Conservation (phyloP, 2,888 invertebrate genomes). For the Scaptomyza tumidula region DNA sequence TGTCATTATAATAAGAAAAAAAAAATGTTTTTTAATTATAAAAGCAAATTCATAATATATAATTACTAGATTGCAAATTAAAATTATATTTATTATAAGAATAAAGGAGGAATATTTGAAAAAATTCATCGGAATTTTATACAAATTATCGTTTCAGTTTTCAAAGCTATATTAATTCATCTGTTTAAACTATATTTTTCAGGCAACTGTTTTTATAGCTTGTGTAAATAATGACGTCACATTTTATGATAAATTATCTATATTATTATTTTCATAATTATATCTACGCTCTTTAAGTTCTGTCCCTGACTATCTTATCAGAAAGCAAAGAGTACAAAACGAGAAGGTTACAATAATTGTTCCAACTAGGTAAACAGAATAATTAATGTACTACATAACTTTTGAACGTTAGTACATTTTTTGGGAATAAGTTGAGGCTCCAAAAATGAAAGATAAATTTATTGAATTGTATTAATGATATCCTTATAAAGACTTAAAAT, state of each 20-base stretch:
- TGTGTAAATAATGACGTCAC: slow-evolving; percentile 20
- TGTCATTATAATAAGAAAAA: no score
- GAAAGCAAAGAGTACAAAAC: not conserved
- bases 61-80: no score
- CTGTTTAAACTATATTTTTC: no score
- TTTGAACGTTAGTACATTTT: slow-evolving; percentile 8
- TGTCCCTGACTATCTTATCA: slow-evolving; percentile 26
- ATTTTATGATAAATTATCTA: no score
- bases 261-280: no score
- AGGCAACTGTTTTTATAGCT: not conserved
- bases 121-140: no score
- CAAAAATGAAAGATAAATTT: not conserved
- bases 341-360: not conserved
- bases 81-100: no score
- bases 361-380: not conserved
- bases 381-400: slow-evolving; percentile 7
- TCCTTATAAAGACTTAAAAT: no score
- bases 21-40: no score
- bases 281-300: not conserved
- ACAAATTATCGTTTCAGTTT: not conserved
- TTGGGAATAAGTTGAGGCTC: not conserved
- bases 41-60: no score
- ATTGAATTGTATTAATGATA: no score
- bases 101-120: no score
- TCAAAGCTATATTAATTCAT: not conserved